Percentiles rank a stretch among this genome's conserved stretches.
These are phyloP conservation scores for Meloe dianella DNA, from an alignment of 2,888 invertebrate species.

Conservation along the genomic window DNA sequence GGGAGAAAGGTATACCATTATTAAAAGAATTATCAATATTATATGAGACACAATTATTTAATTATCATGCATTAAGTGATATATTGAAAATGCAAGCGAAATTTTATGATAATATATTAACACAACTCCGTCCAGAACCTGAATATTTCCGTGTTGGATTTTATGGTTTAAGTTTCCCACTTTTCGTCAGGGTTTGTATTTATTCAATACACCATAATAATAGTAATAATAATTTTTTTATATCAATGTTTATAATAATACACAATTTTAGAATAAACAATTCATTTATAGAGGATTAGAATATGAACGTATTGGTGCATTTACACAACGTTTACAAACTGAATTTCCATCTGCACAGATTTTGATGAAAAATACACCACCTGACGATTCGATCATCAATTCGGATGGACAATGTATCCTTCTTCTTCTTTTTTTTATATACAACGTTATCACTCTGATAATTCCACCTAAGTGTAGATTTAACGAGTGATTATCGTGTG, in stretches of 20 bases:
- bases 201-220: too few species aligned
- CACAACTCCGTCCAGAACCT: conserved; percentile 86
- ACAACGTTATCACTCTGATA: too few species aligned
- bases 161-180: conserved; percentile 90
- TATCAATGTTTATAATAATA: too few species aligned
- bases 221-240: conserved; percentile 22
- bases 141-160: conserved; percentile 96
- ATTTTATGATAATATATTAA: conserved; percentile 90
- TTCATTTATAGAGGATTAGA: conserved; percentile 95
- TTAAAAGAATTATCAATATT: conserved; percentile 87
- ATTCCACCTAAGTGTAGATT: too few species aligned
- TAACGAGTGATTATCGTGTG: too few species aligned
- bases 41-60: conserved; percentile 85
- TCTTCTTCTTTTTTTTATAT: conserved; percentile 40
- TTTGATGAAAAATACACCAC: conserved; percentile 88
- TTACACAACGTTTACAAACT: conserved; percentile 89
- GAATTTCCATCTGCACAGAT: conserved; percentile 96
- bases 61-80: conserved; percentile 86
- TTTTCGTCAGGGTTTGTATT: conserved; percentile 93
- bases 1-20: conserved; percentile 94
- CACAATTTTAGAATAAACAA: conserved; percentile 87
- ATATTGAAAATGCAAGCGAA: conserved; percentile 85
- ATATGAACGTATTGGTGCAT: conserved; percentile 93
- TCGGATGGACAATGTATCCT: conserved; percentile 84
- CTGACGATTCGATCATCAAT: conserved; percentile 83